Percentiles rank a stretch among this genome's conserved stretches.
phyloP scores from a whole-genome alignment of 2,797 vertebrate species.

The Pseudomugil gertrudae region DNA sequence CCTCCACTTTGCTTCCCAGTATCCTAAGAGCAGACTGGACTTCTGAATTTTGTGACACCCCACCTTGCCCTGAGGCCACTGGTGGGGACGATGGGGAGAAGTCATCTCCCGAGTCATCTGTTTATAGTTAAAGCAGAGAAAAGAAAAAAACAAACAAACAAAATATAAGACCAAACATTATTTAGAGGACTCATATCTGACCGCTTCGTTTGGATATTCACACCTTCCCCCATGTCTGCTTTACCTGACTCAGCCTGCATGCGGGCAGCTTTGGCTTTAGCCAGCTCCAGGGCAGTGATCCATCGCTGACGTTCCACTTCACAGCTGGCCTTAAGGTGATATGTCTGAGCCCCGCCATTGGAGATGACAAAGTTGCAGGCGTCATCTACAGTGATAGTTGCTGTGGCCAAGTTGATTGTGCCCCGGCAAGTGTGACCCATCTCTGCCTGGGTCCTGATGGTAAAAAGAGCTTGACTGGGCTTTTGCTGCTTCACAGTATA shows the following conservation, averaged over 20 bases:
- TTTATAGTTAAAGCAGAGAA: slow-evolving; percentile 9
- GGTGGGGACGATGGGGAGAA: slow-evolving; percentile 83
- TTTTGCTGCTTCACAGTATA: background rate
- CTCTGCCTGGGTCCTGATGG: slow-evolving; percentile 92
- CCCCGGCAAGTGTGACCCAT: slow-evolving; percentile 97
- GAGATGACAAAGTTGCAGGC: slow-evolving; percentile 99
- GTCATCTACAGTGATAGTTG: slow-evolving; percentile 95
- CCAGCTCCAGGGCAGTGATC: slow-evolving; percentile 95
- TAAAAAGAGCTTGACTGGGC: slow-evolving; percentile 7
- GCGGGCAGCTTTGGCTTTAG: slow-evolving; percentile 95
- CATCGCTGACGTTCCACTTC: slow-evolving; percentile 96
- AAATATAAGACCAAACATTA: background rate
- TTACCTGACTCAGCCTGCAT: slow-evolving; percentile 95
- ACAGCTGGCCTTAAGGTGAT: slow-evolving; percentile 96
- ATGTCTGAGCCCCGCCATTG: slow-evolving; percentile 95
- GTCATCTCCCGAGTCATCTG: slow-evolving; percentile 95
- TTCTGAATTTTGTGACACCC: slow-evolving; percentile 87
- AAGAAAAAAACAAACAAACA: background rate
- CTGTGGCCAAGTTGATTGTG: slow-evolving; percentile 96
- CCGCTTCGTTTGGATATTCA: background rate
- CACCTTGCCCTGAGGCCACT: slow-evolving; percentile 73
- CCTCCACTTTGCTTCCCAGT: slow-evolving; percentile 94
- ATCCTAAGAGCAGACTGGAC: slow-evolving; percentile 92
- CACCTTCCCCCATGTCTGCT: background rate
- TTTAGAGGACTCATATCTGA: background rate